Evolutionary conservation across 2,888 invertebrate species (phyloP).

Genomic region (Hedya salicella): DNA sequence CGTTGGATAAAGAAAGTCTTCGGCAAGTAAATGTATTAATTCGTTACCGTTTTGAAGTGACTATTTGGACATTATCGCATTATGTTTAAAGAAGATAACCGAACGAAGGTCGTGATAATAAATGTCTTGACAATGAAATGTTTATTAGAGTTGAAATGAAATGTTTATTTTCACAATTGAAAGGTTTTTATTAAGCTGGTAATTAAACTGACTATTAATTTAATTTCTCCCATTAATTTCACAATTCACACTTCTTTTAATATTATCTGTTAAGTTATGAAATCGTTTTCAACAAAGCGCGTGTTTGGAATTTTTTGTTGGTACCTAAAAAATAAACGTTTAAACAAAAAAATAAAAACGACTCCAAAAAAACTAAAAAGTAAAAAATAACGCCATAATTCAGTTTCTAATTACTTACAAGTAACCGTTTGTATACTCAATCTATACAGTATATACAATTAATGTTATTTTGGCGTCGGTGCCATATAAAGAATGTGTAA

Average conservation of each 20-base stretch:
- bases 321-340: no score
- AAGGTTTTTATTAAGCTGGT: neutral
- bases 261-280: neutral
- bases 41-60: conserved; percentile 7
- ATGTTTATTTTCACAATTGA: neutral
- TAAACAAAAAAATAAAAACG: no score
- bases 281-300: neutral
- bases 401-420: no score
- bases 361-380: no score
- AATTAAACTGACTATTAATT: conserved; percentile 13
- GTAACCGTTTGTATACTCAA: no score
- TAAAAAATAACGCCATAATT: no score
- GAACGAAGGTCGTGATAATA: neutral
- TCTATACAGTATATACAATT: no score
- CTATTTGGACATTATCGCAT: neutral
- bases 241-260: neutral
- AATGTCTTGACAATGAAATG: neutral
- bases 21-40: conserved; percentile 22
- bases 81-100: neutral
- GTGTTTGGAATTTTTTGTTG: no score
- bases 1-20: conserved; percentile 25
- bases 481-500: no score
- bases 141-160: neutral
- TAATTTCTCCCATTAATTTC: conserved; percentile 14
- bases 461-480: no score